Base-by-base conservation (phyloP, 2,888 invertebrate genomes). In the Podabrus alpinus region DNA sequence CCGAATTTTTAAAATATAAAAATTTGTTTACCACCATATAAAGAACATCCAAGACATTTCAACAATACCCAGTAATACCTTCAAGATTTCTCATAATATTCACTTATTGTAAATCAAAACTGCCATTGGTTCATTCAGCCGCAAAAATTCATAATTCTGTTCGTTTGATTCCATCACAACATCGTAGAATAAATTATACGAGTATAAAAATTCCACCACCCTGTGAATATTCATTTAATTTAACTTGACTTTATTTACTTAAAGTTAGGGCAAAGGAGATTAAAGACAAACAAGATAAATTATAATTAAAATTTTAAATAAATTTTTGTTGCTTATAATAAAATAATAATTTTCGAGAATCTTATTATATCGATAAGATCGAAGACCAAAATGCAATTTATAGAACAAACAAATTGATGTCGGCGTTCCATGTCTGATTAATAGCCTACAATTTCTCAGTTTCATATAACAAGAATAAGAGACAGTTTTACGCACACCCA, bases 361-460 rank as follows among this genome's bases (percentile, higher is more conserved):
- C n/a, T 45, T 45, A n/a, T n/a, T n/a, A 45, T n/a, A n/a, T 45
- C n/a, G 13, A 45, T n/a, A 45, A 45, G n/a, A n/a, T 45, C n/a
- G 45, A 45, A 45, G 45, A 45, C 45, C 62, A 64, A 15, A 19
- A 45, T 66, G 64, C 70, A 71, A 66, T 71, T 71, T 45, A 17
- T 59, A 71, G 70, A 45, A 71, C 70, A 71, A 71, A 71, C 70
- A 71, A 69, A 45, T 71, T 64, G 45, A 71, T 71, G 70, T 71
- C 70, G 59, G 70, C 64, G 64, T 71, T 64, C 59, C 66, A 71
- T 71, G 64, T 71, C 70, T 71, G 70, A 71, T 71, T 71, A 71
- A 71, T 71, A 71, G 70, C 70, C 19, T 15, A 19, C 21, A 45
- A 66, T 71, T 21, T 66, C 64, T 71, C 66, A 71, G 70, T 71